Evolutionary conservation across 2,797 vertebrate genomes (phyloP).

Genomic region (Novumbra hubbsi): DNA sequence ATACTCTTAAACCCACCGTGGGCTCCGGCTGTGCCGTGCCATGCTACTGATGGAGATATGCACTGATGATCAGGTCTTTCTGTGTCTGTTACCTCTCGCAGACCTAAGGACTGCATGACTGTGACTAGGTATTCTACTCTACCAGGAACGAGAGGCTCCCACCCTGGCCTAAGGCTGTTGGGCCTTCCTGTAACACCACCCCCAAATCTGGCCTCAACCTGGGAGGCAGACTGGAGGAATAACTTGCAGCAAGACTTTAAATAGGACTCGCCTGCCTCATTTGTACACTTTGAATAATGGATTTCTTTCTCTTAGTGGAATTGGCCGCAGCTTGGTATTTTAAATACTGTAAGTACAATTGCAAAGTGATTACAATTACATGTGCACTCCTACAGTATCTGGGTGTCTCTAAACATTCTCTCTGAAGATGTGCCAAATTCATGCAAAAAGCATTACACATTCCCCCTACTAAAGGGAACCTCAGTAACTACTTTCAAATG

Average conservation of each 20-base stretch:
- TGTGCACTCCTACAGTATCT: slow-evolving; percentile 10
- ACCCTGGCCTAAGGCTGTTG: neutral
- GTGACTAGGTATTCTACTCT: neutral
- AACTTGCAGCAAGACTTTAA: neutral
- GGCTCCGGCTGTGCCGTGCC: slow-evolving; percentile 15
- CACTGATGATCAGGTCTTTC: slow-evolving; percentile 16
- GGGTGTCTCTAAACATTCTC: neutral
- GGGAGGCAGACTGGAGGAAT: neutral
- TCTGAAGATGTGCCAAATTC: slow-evolving; percentile 34
- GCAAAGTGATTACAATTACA: slow-evolving; percentile 19
- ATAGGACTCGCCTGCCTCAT: neutral
- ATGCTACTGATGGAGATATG: slow-evolving; percentile 41
- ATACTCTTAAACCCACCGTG: neutral
- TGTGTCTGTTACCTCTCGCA: neutral
- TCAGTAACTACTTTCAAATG: too few relatives aligned
- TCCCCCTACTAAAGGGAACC: too few relatives aligned
- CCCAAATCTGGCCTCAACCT: neutral
- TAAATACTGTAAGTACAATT: slow-evolving; percentile 51
- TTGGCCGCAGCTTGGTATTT: slow-evolving; percentile 29
- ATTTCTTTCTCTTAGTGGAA: slow-evolving; percentile 7
- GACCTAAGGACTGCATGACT: neutral
- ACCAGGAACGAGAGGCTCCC: neutral
- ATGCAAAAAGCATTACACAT: neutral
- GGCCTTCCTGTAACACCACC: neutral
- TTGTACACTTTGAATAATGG: neutral